Conservation (phyloP, 92 coral and sea anemone species). For the Ricordea florida region DNA sequence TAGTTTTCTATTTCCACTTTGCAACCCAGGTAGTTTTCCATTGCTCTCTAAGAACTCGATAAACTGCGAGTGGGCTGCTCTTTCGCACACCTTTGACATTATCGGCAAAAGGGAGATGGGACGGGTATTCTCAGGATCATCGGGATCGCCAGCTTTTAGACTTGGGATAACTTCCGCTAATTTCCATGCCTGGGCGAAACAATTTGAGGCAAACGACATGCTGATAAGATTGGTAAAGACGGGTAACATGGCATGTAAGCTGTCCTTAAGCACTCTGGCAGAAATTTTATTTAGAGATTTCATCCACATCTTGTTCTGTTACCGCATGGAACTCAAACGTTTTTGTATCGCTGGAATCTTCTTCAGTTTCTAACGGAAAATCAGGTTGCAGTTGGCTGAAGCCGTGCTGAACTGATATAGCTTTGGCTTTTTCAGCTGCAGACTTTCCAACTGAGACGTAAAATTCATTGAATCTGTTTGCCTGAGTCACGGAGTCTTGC, state of each 20-base stretch:
- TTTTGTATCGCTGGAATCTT: no score
- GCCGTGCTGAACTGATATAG: slow-evolving; percentile 1
- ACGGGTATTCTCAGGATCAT: no score
- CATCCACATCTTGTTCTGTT: not conserved
- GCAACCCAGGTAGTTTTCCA: not conserved
- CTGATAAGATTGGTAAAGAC: slow-evolving; percentile 25
- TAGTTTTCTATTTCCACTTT: slow-evolving; percentile 23
- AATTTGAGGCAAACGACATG: slow-evolving; percentile 14
- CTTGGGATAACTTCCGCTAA: no score
- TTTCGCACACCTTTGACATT: slow-evolving; percentile 41
- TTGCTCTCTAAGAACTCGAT: no score
- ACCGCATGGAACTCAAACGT: no score
- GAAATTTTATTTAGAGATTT: slow-evolving; percentile 9
- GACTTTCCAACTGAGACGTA: slow-evolving; percentile 24
- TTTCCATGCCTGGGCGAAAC: no score
- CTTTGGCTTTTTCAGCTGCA: slow-evolving; percentile 26
- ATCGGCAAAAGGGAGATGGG: slow-evolving; percentile 45
- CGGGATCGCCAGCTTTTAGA: no score
- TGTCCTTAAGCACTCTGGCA: slow-evolving; percentile 53
- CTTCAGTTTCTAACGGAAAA: not conserved
- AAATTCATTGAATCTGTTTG: slow-evolving; percentile 33
- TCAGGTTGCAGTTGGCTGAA: not conserved
- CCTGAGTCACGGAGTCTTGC: slow-evolving; percentile 10
- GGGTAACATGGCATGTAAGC: slow-evolving; percentile 17
- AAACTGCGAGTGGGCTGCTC: no score